Conservation (phyloP, 2,888 invertebrate species). For the Marronus borbonicus region DNA sequence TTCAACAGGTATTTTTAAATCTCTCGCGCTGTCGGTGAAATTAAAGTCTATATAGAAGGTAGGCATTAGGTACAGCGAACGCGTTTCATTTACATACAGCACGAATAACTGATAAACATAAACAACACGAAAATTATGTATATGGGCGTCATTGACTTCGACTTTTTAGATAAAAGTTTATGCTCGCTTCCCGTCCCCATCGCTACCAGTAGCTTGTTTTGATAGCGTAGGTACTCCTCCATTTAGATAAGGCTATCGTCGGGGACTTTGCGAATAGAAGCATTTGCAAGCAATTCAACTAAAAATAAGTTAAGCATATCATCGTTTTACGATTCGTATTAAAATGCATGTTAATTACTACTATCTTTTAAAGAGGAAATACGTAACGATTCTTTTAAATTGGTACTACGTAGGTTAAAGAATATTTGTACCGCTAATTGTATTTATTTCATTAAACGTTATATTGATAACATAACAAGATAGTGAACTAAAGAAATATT, state of each 20-base stretch:
- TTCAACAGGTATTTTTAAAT: conserved; percentile 36
- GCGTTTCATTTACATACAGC: conserved; percentile 16
- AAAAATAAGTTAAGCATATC: too few species aligned
- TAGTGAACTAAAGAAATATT: too few species aligned
- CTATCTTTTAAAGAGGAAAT: too few species aligned
- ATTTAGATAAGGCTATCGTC: not conserved
- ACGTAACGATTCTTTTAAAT: too few species aligned
- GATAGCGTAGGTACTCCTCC: not conserved
- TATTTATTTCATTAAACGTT: too few species aligned
- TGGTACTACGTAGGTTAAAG: too few species aligned
- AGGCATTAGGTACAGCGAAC: not conserved
- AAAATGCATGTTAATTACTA: too few species aligned
- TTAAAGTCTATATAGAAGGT: conserved; percentile 24
- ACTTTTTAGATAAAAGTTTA: not conserved
- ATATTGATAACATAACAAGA: too few species aligned
- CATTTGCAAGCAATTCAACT: too few species aligned
- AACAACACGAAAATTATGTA: conserved; percentile 13
- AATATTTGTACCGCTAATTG: too few species aligned
- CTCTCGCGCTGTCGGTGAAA: conserved; percentile 25
- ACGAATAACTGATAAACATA: conserved; percentile 14
- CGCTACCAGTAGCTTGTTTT: conserved; percentile 2
- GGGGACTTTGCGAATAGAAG: too few species aligned
- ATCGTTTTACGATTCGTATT: too few species aligned
- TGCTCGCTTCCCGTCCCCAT: not conserved
- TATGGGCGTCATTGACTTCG: not conserved